Evolutionary conservation across 2,888 invertebrate genomes (phyloP), one percentile per base, ranked within the genome.

Genomic region (Polydrusus cervinus): DNA sequence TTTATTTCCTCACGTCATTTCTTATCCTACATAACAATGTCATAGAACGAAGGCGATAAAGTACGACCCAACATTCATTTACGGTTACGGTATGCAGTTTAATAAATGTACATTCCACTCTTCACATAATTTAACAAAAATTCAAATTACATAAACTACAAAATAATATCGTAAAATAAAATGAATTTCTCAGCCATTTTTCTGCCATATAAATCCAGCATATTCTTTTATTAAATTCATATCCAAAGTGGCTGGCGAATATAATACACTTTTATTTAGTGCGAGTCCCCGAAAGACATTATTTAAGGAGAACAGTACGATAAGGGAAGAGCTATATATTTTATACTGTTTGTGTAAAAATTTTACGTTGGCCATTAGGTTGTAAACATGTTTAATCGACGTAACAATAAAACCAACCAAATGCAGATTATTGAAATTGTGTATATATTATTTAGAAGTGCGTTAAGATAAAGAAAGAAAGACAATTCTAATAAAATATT

Each of bases 141-240:
- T 62, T 43, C 47, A 53, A 62, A 57, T 38, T 51, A 40, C 64
- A 64, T 71, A 71, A 71, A 40, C 43, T 47, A 49, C 51, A 40
- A 51, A 71, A 71, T 43, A 71, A 71, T 71, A 71, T 64, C 62
- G 34, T 64, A 64, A 71, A 71, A 71, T 71, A 62, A 71, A 71
- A 47, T 25, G 53, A 47, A 25, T 53, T 47, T 62, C 51, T 61
- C 40, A 25, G 70, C 60, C 60, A 53, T 40, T 34, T 25, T 30
- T 51, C 53, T 13, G 14, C 16, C 51, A 49, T 71, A 71, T 71
- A 71, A 71, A 71, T 71, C 71, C 47, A 43, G 64, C 71, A 71
- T 71, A 71, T 71, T 71, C 71, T 71, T 71, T 71, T 71, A 71
- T 71, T 71, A 71, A 71, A 71, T 71, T 71, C 71, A 71, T 71